Conservation (phyloP, 2,888 invertebrate genomes). For the Latrodectus hesperus region DNA sequence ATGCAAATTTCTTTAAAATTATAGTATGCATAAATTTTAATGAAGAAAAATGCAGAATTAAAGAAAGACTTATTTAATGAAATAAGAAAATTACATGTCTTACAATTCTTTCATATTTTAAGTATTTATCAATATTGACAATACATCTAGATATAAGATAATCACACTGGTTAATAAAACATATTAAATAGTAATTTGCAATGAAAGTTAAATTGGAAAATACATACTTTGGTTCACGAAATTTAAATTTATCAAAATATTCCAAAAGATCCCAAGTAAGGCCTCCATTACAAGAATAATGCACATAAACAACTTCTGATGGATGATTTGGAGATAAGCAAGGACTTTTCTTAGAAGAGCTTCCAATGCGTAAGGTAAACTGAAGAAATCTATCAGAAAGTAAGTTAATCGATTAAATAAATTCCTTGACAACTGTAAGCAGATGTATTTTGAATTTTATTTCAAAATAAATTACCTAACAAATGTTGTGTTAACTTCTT, state of each 20-base stretch:
- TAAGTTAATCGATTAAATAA: background rate
- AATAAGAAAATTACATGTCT: too few relatives aligned
- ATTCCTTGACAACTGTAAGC: background rate
- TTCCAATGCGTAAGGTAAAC: conserved; percentile 75
- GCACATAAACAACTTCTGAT: conserved; percentile 74
- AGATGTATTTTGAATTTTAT: background rate
- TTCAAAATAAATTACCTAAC: conserved; percentile 71
- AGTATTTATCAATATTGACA: too few relatives aligned
- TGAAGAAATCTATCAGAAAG: conserved; percentile 73
- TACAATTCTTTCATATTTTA: too few relatives aligned
- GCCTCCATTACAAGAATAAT: conserved; percentile 75
- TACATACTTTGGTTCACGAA: conserved; percentile 73
- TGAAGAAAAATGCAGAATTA: too few relatives aligned
- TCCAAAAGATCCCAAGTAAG: conserved; percentile 74
- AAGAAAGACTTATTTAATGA: too few relatives aligned
- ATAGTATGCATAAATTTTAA: too few relatives aligned
- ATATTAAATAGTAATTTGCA: background rate
- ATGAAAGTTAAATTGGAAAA: conserved; percentile 45
- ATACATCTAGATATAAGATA: too few relatives aligned
- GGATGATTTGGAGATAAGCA: conserved; percentile 74
- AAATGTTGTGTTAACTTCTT: conserved; percentile 74
- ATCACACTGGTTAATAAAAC: too few relatives aligned
- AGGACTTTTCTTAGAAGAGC: conserved; percentile 73
- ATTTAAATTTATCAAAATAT: conserved; percentile 72
- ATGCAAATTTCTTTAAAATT: too few relatives aligned